Conservation (phyloP, 2,113 vertebrate species). For the Ctenomys sociabilis region DNA sequence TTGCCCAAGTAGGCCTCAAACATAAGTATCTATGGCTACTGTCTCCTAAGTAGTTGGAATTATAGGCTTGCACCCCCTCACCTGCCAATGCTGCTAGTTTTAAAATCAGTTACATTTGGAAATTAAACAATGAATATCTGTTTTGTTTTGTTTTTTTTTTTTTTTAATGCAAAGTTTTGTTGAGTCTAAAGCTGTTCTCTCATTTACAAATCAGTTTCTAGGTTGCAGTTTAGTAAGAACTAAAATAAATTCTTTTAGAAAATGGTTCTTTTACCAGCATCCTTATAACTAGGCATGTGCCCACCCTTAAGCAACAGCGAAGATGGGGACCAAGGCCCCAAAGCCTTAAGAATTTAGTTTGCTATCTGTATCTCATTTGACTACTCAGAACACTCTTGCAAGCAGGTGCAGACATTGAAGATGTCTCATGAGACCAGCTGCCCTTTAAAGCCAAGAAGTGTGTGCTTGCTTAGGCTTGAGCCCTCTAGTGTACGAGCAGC, state of each 20-base stretch:
- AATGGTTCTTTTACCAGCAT: not conserved
- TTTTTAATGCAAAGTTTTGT: slow-evolving; percentile 43
- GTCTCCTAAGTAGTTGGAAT: not conserved
- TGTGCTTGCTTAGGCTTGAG: slow-evolving; percentile 9
- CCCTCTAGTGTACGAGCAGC: not conserved
- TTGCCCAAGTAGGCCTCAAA: not conserved
- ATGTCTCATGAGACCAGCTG: slow-evolving; percentile 50
- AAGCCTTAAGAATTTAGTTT: slow-evolving; percentile 24
- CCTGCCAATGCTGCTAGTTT: not conserved
- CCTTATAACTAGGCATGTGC: slow-evolving; percentile 39
- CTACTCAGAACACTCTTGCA: slow-evolving; percentile 43
- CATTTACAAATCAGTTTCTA: slow-evolving; percentile 30
- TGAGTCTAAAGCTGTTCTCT: not conserved
- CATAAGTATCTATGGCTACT: not conserved
- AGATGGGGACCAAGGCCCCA: not conserved
- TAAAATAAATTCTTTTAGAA: slow-evolving; percentile 39
- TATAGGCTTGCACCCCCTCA: not conserved
- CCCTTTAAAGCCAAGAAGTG: not conserved
- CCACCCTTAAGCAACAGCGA: not conserved
- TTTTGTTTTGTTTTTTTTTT: too few relatives aligned
- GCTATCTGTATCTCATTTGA: slow-evolving; percentile 51
- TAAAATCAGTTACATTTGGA: slow-evolving; percentile 37
- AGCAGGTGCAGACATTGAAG: slow-evolving; percentile 2
- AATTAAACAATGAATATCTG: slow-evolving; percentile 54
- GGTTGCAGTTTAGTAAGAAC: slow-evolving; percentile 46